These are phyloP conservation scores for Euzophera pinguis DNA, from an alignment of 2,888 invertebrate species.

Conservation along the genomic window DNA sequence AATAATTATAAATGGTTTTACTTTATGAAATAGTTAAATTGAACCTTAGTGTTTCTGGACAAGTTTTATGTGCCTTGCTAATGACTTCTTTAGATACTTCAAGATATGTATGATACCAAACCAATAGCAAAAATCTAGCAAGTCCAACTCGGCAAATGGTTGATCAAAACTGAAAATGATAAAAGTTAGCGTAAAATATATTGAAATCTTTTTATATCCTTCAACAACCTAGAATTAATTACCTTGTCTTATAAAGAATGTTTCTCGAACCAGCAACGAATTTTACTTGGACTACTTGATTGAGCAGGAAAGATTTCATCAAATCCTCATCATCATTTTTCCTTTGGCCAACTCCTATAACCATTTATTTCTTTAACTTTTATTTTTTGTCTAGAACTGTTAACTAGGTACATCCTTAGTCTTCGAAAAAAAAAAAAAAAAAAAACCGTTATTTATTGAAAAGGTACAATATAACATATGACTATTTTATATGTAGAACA, in stretches of 20 bases:
- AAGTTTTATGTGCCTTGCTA: not conserved
- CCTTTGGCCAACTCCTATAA: constrained; percentile 12
- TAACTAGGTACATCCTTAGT: constrained; percentile 7
- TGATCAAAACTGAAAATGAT: constrained; percentile 15
- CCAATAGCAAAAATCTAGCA: not conserved
- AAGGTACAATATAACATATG: too few relatives aligned
- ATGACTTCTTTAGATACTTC: not conserved
- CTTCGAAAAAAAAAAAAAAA: too few relatives aligned
- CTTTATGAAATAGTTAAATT: not conserved
- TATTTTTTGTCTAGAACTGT: not conserved
- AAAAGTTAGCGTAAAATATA: not conserved
- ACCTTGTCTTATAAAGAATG: constrained; percentile 8
- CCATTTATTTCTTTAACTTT: not conserved
- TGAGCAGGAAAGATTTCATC: not conserved
- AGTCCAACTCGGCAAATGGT: constrained; percentile 15
- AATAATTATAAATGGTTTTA: not conserved
- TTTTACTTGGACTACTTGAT: constrained; percentile 14
- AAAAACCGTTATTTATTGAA: too few relatives aligned
- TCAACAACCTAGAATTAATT: constrained; percentile 1
- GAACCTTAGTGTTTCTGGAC: not conserved
- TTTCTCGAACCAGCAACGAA: constrained; percentile 10
- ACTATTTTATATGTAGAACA: too few relatives aligned
- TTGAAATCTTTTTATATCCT: not conserved
- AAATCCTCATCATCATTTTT: too few relatives aligned
- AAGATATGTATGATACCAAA: not conserved